These are phyloP conservation scores for Pholis gunnellus DNA, from an alignment of 2,113 vertebrate genomes.

Conservation along the genomic window DNA sequence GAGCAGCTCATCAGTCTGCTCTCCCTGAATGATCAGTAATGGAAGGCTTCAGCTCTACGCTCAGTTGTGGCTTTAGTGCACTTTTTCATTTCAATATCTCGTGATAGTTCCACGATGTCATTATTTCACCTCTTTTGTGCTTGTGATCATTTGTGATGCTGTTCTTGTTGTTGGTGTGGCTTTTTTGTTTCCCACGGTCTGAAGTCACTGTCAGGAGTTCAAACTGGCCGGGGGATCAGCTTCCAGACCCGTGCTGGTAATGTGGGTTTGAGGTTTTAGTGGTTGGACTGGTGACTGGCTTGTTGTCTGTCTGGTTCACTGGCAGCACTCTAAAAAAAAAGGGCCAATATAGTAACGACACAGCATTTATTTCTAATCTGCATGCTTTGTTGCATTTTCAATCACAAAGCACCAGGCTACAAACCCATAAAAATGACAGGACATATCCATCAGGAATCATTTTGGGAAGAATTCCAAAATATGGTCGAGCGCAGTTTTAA, in stretches of 20 bases:
- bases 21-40: constrained; percentile 19
- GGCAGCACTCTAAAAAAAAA: constrained; percentile 23
- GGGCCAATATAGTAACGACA: background rate
- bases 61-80: constrained; percentile 24
- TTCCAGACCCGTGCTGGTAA: constrained; percentile 44
- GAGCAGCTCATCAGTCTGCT: constrained; percentile 3
- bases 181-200: constrained; percentile 45
- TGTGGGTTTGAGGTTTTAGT: constrained; percentile 51
- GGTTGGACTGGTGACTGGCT: constrained; percentile 18
- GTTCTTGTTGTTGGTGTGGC: constrained; percentile 13
- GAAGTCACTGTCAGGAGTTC: background rate
- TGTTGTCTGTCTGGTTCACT: constrained; percentile 36
- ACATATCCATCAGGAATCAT: background rate
- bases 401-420: background rate
- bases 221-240: constrained; percentile 36
- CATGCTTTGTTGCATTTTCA: background rate
- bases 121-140: constrained; percentile 26
- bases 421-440: constrained; percentile 4
- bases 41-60: background rate
- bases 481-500: background rate
- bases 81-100: constrained; percentile 32
- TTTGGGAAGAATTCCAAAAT: constrained; percentile 18
- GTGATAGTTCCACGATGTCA: constrained; percentile 22
- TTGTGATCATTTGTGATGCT: background rate
- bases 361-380: background rate